Evolutionary conservation across 23 tunicate species (phyloP).

Genomic region (Clavelina lepadiformis): DNA sequence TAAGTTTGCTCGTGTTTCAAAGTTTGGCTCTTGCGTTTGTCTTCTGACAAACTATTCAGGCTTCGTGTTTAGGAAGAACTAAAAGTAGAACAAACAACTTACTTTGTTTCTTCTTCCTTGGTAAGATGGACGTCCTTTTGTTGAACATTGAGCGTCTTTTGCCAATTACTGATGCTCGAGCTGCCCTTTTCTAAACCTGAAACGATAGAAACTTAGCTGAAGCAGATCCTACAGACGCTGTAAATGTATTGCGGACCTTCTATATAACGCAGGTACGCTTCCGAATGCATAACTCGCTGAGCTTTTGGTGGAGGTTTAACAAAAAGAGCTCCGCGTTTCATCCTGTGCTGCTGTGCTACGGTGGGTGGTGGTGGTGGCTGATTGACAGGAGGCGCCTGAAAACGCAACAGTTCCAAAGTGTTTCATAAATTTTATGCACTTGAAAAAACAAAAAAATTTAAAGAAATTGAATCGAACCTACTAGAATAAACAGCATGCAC

Average conservation of each 20-base stretch:
- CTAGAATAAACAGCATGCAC: too few species aligned
- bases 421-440: too few species aligned
- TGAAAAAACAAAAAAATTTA: too few species aligned
- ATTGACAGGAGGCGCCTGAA: too few species aligned
- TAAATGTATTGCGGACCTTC: slow-evolving; percentile 46
- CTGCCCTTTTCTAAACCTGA: slow-evolving; percentile 79
- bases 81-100: not conserved
- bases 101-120: slow-evolving; percentile 55
- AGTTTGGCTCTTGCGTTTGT: not conserved
- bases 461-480: too few species aligned
- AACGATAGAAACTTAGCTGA: not conserved
- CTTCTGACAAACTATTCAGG: too few species aligned
- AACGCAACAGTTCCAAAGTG: too few species aligned
- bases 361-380: slow-evolving; percentile 38
- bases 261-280: slow-evolving; percentile 82
- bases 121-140: slow-evolving; percentile 39
- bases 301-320: slow-evolving; percentile 91
- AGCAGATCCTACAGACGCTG: not conserved
- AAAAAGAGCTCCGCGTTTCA: slow-evolving; percentile 84
- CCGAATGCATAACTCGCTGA: slow-evolving; percentile 89
- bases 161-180: slow-evolving; percentile 68
- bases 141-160: slow-evolving; percentile 44
- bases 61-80: not conserved
- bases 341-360: slow-evolving; percentile 44
- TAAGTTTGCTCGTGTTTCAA: not conserved